These are phyloP conservation scores for Motacilla tschutschensis DNA, from an alignment of 2,113 vertebrate genomes.

Conservation along the genomic window DNA sequence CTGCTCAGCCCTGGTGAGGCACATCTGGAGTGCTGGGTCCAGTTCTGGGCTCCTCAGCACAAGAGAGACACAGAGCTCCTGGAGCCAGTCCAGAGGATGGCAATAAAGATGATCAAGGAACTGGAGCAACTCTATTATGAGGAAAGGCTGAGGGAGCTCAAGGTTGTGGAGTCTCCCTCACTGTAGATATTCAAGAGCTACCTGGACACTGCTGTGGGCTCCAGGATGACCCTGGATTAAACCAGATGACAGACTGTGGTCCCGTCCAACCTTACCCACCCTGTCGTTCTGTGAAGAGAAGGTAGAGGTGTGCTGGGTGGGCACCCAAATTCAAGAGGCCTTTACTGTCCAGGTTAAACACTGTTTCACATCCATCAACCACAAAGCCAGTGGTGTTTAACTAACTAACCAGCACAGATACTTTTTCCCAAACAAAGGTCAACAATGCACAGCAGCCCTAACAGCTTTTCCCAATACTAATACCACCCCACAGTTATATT, in stretches of 20 bases:
- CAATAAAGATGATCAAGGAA: neutral
- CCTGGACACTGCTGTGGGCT: neutral
- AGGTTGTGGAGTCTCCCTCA: neutral
- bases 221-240: neutral
- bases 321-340: neutral
- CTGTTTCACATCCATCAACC: neutral
- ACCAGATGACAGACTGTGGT: neutral
- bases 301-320: neutral
- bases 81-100: neutral
- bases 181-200: neutral
- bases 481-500: neutral
- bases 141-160: neutral
- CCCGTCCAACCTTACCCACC: neutral
- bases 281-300: neutral
- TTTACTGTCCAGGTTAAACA: neutral
- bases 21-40: neutral
- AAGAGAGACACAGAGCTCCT: neutral
- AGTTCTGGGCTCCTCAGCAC: neutral
- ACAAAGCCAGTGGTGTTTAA: neutral
- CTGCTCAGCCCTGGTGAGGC: neutral
- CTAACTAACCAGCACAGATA: neutral
- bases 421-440: neutral
- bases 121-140: neutral
- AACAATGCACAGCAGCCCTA: neutral
- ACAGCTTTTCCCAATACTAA: neutral